These are phyloP conservation scores for Chymomyza caudatula DNA, from an alignment of 2,888 invertebrate genomes.

Conservation along the genomic window DNA sequence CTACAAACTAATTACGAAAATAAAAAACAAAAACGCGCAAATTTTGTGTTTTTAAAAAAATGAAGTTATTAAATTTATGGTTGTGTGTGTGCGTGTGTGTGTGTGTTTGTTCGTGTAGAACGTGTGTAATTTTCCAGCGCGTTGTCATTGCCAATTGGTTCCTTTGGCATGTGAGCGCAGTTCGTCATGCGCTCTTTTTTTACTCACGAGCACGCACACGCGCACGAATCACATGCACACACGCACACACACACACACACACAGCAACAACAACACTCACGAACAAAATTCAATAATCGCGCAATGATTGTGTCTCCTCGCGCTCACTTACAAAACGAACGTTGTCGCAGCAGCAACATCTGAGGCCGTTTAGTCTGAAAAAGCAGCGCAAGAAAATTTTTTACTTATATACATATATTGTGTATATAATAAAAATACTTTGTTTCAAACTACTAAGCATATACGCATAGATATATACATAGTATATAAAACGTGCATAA, in stretches of 20 bases:
- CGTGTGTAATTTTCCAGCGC: conserved; percentile 54
- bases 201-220: conserved; percentile 27
- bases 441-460: conserved; percentile 38
- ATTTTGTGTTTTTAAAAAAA: conserved; percentile 33
- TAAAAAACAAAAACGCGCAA: conserved; percentile 25
- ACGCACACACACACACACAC: conserved; percentile 7
- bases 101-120: conserved; percentile 26
- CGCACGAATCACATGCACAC: conserved; percentile 42
- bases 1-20: conserved; percentile 4
- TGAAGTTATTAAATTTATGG: conserved; percentile 44
- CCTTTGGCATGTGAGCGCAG: conserved; percentile 39
- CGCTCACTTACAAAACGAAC: conserved; percentile 61
- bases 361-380: conserved; percentile 63
- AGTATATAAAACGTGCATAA: conserved; percentile 34
- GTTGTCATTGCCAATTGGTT: conserved; percentile 64
- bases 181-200: conserved; percentile 55
- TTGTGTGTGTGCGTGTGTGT: conserved; percentile 42
- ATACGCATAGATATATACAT: conserved; percentile 11
- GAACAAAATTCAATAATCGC: conserved; percentile 54
- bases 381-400: conserved; percentile 59
- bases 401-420: conserved; percentile 43
- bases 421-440: conserved; percentile 69
- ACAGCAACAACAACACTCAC: conserved; percentile 26
- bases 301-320: not conserved
- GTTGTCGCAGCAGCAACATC: conserved; percentile 52